Conservation (phyloP, 2,888 invertebrate genomes). For the Spilosoma lubricipeda region DNA sequence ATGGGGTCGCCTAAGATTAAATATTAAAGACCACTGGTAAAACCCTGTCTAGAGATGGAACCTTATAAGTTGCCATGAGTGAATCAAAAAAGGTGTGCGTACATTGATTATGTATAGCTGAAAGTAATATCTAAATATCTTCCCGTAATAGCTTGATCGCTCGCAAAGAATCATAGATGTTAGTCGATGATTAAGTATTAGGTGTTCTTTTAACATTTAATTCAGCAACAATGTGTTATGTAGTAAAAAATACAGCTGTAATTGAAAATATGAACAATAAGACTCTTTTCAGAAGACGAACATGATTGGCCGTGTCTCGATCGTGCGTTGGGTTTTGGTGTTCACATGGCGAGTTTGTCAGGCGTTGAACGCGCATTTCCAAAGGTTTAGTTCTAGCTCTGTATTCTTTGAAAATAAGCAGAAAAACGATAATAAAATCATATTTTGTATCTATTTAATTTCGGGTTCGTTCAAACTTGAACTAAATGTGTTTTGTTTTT, state of each 20-base stretch:
- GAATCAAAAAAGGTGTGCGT: neutral
- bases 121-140: neutral
- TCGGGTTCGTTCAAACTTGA: too few species aligned
- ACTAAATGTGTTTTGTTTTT: too few species aligned
- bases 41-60: neutral
- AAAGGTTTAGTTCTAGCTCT: neutral
- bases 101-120: neutral
- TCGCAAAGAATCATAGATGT: neutral
- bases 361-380: neutral
- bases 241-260: neutral
- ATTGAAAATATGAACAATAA: neutral
- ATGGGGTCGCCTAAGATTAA: neutral
- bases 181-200: neutral
- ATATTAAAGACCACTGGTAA: neutral
- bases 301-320: neutral
- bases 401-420: neutral
- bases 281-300: neutral
- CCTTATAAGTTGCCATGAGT: neutral
- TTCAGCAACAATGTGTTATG: neutral
- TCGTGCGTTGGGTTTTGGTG: constrained; percentile 10
- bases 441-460: too few species aligned
- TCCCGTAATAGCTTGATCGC: neutral
- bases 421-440: neutral
- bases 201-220: neutral
- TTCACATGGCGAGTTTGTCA: constrained; percentile 12